Percentiles rank a stretch among this genome's conserved stretches.
Evolutionary conservation across 2,113 vertebrate genomes (phyloP).

Genomic region (Spea bombifrons): DNA sequence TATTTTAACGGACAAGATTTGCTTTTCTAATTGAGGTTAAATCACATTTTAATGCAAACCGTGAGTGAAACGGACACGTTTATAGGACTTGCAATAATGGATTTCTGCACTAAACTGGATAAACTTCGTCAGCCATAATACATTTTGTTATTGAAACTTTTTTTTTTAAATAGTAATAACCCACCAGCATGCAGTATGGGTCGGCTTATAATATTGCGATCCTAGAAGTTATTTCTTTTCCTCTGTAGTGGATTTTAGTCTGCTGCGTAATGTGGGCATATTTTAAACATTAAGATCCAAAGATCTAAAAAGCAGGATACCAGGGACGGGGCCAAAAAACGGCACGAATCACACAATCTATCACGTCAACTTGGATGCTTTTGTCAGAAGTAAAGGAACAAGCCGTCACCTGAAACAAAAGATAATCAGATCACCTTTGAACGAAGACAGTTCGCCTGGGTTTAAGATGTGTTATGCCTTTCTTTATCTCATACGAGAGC

Average conservation of each 20-base stretch:
- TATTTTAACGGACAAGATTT: too few species aligned
- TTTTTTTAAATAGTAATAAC: too few species aligned
- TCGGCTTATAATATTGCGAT: too few species aligned
- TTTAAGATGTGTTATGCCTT: neutral
- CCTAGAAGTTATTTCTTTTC: neutral
- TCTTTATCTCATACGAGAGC: constrained; percentile 22
- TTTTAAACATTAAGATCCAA: constrained; percentile 3
- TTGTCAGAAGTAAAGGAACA: constrained; percentile 30
- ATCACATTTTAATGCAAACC: too few species aligned
- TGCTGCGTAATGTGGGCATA: neutral
- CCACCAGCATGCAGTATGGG: too few species aligned
- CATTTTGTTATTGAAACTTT: too few species aligned
- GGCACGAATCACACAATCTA: constrained; percentile 18
- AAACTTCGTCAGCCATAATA: too few species aligned
- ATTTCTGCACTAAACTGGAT: too few species aligned
- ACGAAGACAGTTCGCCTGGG: constrained; percentile 9
- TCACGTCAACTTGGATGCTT: constrained; percentile 10
- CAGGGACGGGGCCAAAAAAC: constrained; percentile 19
- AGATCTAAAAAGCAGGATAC: constrained; percentile 33
- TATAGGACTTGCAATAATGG: too few species aligned
- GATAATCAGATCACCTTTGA: constrained; percentile 33
- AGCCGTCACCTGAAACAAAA: constrained; percentile 40
- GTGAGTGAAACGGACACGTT: too few species aligned
- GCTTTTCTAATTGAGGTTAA: too few species aligned
- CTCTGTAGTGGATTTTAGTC: neutral